A percentile compares a stretch with the other conserved stretches of the same genome.
These are phyloP conservation scores for Raillietiella orientalis DNA, from an alignment of 2,888 invertebrate species.

Conservation along the genomic window DNA sequence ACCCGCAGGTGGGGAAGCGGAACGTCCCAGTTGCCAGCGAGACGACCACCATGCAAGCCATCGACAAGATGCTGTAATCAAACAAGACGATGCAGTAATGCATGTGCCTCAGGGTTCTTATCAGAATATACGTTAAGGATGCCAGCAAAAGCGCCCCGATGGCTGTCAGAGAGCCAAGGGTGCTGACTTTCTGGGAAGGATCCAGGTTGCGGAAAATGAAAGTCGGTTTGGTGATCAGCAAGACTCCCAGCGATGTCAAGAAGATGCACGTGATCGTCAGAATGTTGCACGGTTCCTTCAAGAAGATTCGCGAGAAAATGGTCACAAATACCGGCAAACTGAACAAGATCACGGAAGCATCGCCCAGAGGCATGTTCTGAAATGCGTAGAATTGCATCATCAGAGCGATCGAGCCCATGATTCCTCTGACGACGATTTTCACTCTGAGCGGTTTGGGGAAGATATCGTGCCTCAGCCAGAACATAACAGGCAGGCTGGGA, in stretches of 20 bases:
- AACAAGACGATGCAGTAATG: too few species aligned
- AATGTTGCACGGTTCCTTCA: slow-evolving; percentile 57
- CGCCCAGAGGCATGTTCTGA: slow-evolving; percentile 61
- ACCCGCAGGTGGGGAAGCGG: slow-evolving; percentile 49
- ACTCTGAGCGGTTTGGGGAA: too few species aligned
- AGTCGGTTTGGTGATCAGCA: slow-evolving; percentile 58
- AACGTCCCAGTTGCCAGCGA: too few species aligned
- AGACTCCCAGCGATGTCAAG: slow-evolving; percentile 49
- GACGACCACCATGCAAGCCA: too few species aligned
- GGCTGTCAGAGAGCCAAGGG: too few species aligned
- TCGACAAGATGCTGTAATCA: too few species aligned
- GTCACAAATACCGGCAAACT: slow-evolving; percentile 76
- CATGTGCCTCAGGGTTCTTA: too few species aligned
- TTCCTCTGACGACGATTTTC: slow-evolving; percentile 42
- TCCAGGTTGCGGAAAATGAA: slow-evolving; percentile 31
- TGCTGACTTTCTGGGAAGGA: too few species aligned
- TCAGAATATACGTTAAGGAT: too few species aligned
- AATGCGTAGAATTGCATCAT: slow-evolving; percentile 75
- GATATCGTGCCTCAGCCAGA: too few species aligned
- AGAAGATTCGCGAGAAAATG: slow-evolving; percentile 23
- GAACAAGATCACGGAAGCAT: slow-evolving; percentile 66
- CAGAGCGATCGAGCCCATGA: slow-evolving; percentile 53
- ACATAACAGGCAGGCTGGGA: too few species aligned
- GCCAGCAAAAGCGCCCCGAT: too few species aligned
- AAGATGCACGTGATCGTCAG: slow-evolving; percentile 53